Evolutionary conservation across 2,888 invertebrate species (phyloP), one percentile per base, ranked within the genome.

Genomic region (Uloborus plumipes): DNA sequence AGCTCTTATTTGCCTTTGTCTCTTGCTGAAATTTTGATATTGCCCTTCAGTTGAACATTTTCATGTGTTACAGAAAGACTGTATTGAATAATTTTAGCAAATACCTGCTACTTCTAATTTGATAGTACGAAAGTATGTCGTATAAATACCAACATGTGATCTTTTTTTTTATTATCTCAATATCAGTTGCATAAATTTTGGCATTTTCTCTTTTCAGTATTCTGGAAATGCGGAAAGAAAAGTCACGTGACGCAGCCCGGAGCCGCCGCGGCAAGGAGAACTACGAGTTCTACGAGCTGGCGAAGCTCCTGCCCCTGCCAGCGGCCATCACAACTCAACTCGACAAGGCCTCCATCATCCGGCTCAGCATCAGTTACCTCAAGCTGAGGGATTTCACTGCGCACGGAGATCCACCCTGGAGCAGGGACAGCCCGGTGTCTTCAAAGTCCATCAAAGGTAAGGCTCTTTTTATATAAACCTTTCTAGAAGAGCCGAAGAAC

Each of bases 381-480:
- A 96, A 96, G 91, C 91, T 97, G 89, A 92, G 96, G 87, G 96
- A 98, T 90, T 98, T 98, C 91, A 96, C 97, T 83, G 94, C 95
- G 11, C 96, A 97, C 89, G 98, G 98, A 0, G 97, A 98, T 88
- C 98, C 98, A 22, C 97, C 97, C 89, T 98, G 98, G 98, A 94
- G 93, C 74, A 74, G 85, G 61, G 84, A 84, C 26, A n/a, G 49
- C 4, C 81, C 84, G 3, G 18, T 71, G n/a, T 16, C 64, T 18
- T 55, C 73, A 1, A 72, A 71, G 22, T 20, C 61, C 18, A 22
- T 77, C 65, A 82, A 84, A 78, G 77, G 83, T 83, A 50, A 22
- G 78, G 2, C 20, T 47, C 13, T 50, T 59, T 11, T 39, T 4
- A 9, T 39, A 39, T 4, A 7, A 4, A 39, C 11, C 39, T 39